These are phyloP conservation scores for Australoheros scitulus DNA, from an alignment of 2,113 vertebrate species.

Conservation along the genomic window DNA sequence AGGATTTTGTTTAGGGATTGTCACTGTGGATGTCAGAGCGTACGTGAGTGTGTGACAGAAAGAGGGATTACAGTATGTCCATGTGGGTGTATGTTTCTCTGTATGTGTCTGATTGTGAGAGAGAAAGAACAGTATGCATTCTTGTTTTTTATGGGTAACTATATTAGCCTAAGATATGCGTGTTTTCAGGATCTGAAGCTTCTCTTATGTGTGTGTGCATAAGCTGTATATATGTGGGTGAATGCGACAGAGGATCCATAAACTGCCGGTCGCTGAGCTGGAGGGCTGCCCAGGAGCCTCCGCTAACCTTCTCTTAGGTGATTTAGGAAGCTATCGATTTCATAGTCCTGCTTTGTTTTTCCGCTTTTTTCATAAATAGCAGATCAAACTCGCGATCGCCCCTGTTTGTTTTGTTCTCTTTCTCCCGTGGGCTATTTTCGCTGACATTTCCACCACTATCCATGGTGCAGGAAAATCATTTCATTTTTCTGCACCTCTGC, in stretches of 20 bases:
- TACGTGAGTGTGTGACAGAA: conserved; percentile 31
- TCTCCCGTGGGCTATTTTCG: conserved; percentile 65
- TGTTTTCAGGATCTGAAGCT: neutral
- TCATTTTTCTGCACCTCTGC: conserved; percentile 41
- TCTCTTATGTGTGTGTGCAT: neutral
- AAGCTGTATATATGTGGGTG: conserved; percentile 10
- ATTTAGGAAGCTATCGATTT: conserved; percentile 75
- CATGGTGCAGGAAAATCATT: conserved; percentile 49
- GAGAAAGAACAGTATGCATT: neutral
- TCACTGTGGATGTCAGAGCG: conserved; percentile 16
- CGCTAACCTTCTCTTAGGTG: conserved; percentile 54
- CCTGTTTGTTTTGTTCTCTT: conserved; percentile 69
- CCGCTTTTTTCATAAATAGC: conserved; percentile 73
- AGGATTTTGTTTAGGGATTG: conserved; percentile 47
- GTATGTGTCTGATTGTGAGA: neutral
- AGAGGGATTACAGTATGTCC: conserved; percentile 40
- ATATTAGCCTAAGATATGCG: neutral
- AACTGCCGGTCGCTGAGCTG: conserved; percentile 24
- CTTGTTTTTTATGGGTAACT: conserved; percentile 3
- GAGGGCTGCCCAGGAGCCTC: conserved; percentile 48
- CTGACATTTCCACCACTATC: conserved; percentile 67
- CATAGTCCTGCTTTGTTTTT: conserved; percentile 66
- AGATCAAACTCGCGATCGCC: conserved; percentile 63
- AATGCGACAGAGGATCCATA: conserved; percentile 30
- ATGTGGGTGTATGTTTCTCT: conserved; percentile 11